phyloP scores from a whole-genome alignment of 2,888 invertebrate species.

The Rotaria macrura region DNA sequence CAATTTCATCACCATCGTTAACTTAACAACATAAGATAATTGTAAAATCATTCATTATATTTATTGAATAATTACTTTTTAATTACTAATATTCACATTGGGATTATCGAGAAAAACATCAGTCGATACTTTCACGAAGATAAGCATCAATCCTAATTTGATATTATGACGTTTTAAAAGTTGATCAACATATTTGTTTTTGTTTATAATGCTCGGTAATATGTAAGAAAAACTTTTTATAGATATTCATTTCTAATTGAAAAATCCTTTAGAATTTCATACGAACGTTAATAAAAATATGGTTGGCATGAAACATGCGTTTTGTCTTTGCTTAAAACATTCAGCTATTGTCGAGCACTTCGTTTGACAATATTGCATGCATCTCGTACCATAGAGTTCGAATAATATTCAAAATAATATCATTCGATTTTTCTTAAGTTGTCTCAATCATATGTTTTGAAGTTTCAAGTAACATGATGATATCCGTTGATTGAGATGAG shows the following conservation, averaged over 20 bases:
- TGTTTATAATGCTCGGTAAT: slow-evolving; percentile 87
- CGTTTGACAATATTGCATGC: slow-evolving; percentile 88
- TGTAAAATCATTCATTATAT: neutral
- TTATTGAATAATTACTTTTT: too few relatives aligned
- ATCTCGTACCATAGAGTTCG: slow-evolving; percentile 61
- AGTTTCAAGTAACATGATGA: too few relatives aligned
- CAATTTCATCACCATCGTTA: slow-evolving; percentile 75
- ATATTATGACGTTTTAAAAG: slow-evolving; percentile 86
- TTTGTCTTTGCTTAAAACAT: slow-evolving; percentile 92
- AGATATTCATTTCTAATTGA: too few relatives aligned
- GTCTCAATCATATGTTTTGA: slow-evolving; percentile 50
- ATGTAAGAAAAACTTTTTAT: slow-evolving; percentile 55
- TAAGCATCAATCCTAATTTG: slow-evolving; percentile 95
- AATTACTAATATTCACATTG: slow-evolving; percentile 68
- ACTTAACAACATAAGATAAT: slow-evolving; percentile 54
- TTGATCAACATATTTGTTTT: slow-evolving; percentile 70
- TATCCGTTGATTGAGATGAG: too few relatives aligned
- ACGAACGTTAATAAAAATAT: slow-evolving; percentile 98
- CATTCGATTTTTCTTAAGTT: slow-evolving; percentile 55
- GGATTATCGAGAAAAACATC: slow-evolving; percentile 87
- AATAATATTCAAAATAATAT: slow-evolving; percentile 50
- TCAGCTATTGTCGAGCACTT: slow-evolving; percentile 90
- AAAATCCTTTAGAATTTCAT: slow-evolving; percentile 67
- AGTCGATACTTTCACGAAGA: slow-evolving; percentile 89
- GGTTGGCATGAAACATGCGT: slow-evolving; percentile 93